Base-by-base conservation (phyloP, 2,888 invertebrate species). In the Caenorhabditis panamensis region DNA sequence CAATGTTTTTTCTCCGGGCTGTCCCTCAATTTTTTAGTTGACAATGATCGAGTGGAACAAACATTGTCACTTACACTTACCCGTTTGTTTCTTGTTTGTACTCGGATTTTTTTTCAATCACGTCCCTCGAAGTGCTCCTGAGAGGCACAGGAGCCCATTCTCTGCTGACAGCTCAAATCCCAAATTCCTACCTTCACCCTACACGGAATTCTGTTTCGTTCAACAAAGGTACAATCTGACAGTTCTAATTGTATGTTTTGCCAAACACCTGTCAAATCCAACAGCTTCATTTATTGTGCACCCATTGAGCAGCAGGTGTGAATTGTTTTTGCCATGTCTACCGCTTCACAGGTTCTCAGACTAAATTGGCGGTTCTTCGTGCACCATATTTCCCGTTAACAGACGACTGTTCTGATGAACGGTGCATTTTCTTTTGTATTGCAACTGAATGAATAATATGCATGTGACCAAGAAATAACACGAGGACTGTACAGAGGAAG, bases 281-380 rank as follows among this genome's bases (percentile, higher is more conserved):
- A 77, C 68, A 56, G 63, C 64, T 77, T 77, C 63, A 56, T 77
- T 63, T 69, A 77, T 69, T 77, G 69, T 77, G 68, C 49, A 41
- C 59, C 69, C 62, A 49, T 77, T 77, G 64, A 68, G 53, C 77
- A 77, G 77, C 77, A 77, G 77, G 77, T 77, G 77, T 77, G 77
- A 77, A 77, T 77, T 56, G 77, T 69, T 77, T 76, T 56, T 41
- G 36, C 49, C 31, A 31, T 58, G 41, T 66, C 66, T 75, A 37
- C 75, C 75, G 75, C 75, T 18, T 41, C 13, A 13, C 41, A 41
- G 41, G 11, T 41, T 41, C 13, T 6, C 41, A 2, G 13, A 41
- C 41, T 41, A 41, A 41, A 41, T 41, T 41, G 13, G 13, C 41
- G 6, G 41, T 41, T 28, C 4, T 28, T 28, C n/a, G n/a, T n/a